Percentiles rank a stretch among this genome's conserved stretches.
These are phyloP conservation scores for Cephus nigrinus DNA, from an alignment of 2,888 invertebrate species.

Conservation along the genomic window DNA sequence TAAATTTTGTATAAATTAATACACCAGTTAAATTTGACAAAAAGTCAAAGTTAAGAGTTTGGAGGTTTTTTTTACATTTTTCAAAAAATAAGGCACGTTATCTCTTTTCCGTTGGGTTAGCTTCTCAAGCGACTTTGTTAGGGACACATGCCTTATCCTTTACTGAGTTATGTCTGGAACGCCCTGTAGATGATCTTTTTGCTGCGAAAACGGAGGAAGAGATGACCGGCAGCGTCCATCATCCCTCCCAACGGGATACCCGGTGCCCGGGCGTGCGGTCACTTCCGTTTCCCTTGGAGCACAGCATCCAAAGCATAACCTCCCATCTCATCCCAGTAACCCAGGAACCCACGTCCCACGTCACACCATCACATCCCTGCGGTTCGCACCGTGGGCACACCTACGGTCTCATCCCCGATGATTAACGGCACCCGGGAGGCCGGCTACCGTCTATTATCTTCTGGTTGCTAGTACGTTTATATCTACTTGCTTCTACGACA, in stretches of 20 bases:
- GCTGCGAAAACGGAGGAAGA: conserved; percentile 9
- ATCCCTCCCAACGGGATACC: conserved; percentile 41
- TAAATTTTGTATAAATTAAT: too few species aligned
- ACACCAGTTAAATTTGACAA: rapidly evolving
- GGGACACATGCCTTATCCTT: too few species aligned
- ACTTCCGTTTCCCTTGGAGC: conserved; percentile 57
- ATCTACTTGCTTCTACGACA: conserved; percentile 47
- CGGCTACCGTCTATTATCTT: conserved; percentile 58
- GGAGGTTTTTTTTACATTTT: too few species aligned
- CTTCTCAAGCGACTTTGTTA: too few species aligned
- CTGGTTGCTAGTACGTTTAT: conserved; percentile 51
- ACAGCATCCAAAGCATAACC: conserved; percentile 52
- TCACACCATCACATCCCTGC: conserved; percentile 19
- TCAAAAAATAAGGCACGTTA: too few species aligned
- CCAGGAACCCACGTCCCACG: conserved; percentile 30
- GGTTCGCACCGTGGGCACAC: conserved; percentile 45
- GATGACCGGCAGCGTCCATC: conserved; percentile 46
- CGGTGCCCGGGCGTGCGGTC: conserved; percentile 42
- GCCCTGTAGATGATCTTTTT: conserved; percentile 6
- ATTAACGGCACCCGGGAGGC: conserved; percentile 57
- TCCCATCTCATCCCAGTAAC: conserved; percentile 28
- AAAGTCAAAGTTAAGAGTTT: too few species aligned
- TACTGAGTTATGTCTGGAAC: background rate
- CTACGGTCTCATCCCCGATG: conserved; percentile 52
- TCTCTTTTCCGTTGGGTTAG: too few species aligned